Percentiles rank a stretch among this genome's conserved stretches.
Evolutionary conservation across 2,888 invertebrate genomes (phyloP).

Genomic region (Acheta domesticus): DNA sequence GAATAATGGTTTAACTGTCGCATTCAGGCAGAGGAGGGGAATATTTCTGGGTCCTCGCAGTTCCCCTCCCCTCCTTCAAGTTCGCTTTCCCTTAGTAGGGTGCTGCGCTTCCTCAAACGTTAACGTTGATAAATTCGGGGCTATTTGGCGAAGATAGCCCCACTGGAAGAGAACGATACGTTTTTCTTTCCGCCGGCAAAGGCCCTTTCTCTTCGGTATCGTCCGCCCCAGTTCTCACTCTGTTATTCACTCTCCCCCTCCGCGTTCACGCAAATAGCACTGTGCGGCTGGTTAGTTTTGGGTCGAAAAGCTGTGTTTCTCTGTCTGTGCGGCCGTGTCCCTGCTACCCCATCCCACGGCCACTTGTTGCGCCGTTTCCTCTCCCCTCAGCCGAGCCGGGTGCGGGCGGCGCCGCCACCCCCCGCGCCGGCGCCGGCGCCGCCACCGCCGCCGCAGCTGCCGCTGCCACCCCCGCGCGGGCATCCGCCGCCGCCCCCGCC

Average conservation of each 20-base stretch:
- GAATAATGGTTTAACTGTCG: too few species aligned
- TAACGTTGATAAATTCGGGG: neutral
- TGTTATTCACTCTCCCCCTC: slow-evolving; percentile 18
- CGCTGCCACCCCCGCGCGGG: neutral
- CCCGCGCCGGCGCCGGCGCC: neutral
- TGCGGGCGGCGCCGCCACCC: neutral
- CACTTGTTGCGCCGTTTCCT: slow-evolving; percentile 12
- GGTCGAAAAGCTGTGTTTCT: slow-evolving; percentile 18
- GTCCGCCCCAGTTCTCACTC: neutral
- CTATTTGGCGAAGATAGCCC: slow-evolving; percentile 7
- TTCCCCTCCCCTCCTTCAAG: too few species aligned
- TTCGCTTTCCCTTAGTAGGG: neutral
- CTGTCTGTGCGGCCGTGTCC: neutral
- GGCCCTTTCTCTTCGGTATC: neutral
- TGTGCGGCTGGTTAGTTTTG: slow-evolving; percentile 10
- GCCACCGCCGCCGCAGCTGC: neutral
- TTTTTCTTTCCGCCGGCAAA: slow-evolving; percentile 2
- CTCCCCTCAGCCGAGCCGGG: neutral
- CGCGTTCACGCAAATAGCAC: slow-evolving; percentile 7
- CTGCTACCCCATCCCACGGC: neutral
- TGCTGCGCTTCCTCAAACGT: neutral
- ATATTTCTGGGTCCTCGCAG: too few species aligned
- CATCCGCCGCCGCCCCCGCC: neutral
- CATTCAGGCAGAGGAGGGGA: too few species aligned
- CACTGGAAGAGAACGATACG: neutral